A percentile compares a stretch with the other conserved stretches of the same genome.
These are phyloP conservation scores for Vulpes ferrilata DNA, from an alignment of 2,113 vertebrate genomes.

Conservation along the genomic window DNA sequence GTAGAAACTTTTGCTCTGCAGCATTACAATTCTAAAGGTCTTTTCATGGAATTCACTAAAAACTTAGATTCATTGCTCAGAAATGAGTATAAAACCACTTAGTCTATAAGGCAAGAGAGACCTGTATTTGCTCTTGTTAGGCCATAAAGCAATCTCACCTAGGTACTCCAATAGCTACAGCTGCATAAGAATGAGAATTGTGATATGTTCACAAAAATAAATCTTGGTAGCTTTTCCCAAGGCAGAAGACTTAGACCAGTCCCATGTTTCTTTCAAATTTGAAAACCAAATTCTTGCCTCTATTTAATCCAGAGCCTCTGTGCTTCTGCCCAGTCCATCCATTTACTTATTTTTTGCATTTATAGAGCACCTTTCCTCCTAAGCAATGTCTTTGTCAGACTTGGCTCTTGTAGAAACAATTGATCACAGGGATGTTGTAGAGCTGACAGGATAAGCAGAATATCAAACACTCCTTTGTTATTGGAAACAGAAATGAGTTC, in stretches of 20 bases:
- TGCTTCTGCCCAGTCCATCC: neutral
- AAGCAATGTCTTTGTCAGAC: constrained; percentile 7
- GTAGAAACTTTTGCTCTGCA: constrained; percentile 19
- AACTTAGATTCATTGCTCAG: constrained; percentile 60
- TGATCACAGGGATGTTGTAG: neutral
- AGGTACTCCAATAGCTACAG: neutral
- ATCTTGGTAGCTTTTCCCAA: constrained; percentile 6
- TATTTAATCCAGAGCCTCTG: neutral
- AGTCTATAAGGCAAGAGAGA: neutral
- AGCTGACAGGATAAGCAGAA: neutral
- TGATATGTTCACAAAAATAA: constrained; percentile 36
- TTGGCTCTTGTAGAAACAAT: neutral
- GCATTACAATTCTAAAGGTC: constrained; percentile 14
- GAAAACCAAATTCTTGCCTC: constrained; percentile 56
- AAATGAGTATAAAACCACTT: constrained; percentile 28
- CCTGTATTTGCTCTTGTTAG: neutral
- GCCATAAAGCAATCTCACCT: constrained; percentile 23
- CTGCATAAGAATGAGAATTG: constrained; percentile 1
- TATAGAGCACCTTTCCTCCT: neutral
- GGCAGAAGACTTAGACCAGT: neutral
- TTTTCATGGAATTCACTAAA: constrained; percentile 47
- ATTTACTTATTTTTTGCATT: constrained; percentile 22
- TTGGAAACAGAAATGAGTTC: neutral
- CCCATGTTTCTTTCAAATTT: constrained; percentile 37
- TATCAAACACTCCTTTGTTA: neutral